These are phyloP conservation scores for Diachasmimorpha longicaudata DNA, from an alignment of 1,140 invertebrate genomes.

Conservation along the genomic window DNA sequence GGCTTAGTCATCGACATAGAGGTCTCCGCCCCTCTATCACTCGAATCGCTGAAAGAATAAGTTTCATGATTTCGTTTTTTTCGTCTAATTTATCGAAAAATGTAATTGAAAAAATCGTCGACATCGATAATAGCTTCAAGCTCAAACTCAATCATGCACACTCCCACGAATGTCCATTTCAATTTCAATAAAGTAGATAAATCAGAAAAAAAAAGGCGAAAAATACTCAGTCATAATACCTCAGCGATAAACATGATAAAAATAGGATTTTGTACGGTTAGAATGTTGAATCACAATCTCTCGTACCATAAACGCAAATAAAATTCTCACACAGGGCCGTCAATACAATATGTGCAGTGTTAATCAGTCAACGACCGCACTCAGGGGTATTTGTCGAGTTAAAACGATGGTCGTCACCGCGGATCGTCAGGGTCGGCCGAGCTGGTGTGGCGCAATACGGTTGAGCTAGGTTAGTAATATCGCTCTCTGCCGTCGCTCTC, in stretches of 20 bases:
- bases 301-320: neutral
- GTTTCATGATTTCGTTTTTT: no score
- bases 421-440: conserved; percentile 52
- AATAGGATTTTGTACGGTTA: neutral
- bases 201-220: neutral
- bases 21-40: no score
- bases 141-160: neutral
- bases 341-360: conserved; percentile 14
- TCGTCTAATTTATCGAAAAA: no score
- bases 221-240: neutral
- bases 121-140: no score
- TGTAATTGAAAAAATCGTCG: no score
- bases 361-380: conserved; percentile 58
- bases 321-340: neutral
- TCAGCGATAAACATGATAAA: neutral
- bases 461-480: conserved; percentile 53
- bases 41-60: no score
- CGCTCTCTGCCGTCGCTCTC: conserved; percentile 1
- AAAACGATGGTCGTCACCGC: neutral
- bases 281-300: neutral
- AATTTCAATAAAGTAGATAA: neutral
- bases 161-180: neutral
- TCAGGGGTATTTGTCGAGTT: conserved; percentile 33
- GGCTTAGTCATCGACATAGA: no score
- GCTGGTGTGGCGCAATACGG: conserved; percentile 38